Conservation (phyloP, 1,140 invertebrate genomes). For the Rhyzopertha dominica region DNA sequence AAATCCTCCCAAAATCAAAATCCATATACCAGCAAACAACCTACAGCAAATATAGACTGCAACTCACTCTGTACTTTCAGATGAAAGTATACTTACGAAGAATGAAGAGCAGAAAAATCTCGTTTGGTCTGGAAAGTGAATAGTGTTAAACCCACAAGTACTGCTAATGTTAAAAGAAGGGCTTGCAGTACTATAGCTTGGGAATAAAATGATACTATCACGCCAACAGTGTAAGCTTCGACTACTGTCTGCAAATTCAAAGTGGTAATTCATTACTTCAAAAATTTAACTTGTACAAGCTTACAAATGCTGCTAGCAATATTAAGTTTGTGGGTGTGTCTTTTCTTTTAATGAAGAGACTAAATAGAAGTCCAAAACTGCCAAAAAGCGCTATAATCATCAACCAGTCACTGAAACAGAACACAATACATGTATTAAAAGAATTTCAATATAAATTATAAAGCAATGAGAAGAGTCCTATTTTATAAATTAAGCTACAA, state of each 20-base stretch:
- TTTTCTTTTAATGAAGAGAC: conserved; percentile 57
- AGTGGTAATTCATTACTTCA: conserved; percentile 3
- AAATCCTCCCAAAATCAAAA: conserved; percentile 68
- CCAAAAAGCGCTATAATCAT: conserved; percentile 54
- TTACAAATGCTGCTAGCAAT: conserved; percentile 63
- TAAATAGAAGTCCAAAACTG: conserved; percentile 57
- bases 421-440: conserved; percentile 3
- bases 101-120: conserved; percentile 72
- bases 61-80: not conserved
- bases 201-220: conserved; percentile 70
- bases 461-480: no score
- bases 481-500: no score
- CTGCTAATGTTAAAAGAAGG: conserved; percentile 64
- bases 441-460: conserved; percentile 5
- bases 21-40: conserved; percentile 62
- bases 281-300: conserved; percentile 40
- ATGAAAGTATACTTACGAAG: conserved; percentile 55
- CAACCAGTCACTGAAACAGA: conserved; percentile 59
- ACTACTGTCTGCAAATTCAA: conserved; percentile 61
- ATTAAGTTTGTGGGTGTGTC: conserved; percentile 65
- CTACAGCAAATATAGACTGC: conserved; percentile 50
- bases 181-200: conserved; percentile 68
- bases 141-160: conserved; percentile 64
- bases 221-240: conserved; percentile 67
- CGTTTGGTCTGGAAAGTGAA: conserved; percentile 78